Percentiles rank a stretch among this genome's conserved stretches.
phyloP scores from a whole-genome alignment of 1,140 invertebrate species.

The Ostrea denselamellosa region DNA sequence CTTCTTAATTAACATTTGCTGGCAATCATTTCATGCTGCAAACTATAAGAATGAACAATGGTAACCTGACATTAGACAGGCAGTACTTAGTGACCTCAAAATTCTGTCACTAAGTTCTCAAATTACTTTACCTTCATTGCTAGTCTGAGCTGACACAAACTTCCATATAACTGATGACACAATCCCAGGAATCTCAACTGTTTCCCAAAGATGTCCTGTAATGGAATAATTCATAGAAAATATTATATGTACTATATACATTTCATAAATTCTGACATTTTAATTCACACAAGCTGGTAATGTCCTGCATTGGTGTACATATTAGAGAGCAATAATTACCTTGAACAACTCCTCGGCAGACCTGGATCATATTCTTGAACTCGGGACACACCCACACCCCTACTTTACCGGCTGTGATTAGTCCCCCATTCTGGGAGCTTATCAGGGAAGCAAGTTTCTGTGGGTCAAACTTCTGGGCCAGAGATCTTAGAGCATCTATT shows the following conservation, averaged over 20 bases:
- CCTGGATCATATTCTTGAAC: constrained; percentile 69
- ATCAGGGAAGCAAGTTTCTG: constrained; percentile 67
- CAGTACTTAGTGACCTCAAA: too few species aligned
- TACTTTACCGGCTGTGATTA: constrained; percentile 64
- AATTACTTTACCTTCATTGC: constrained; percentile 72
- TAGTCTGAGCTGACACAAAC: constrained; percentile 77
- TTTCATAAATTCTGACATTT: too few species aligned
- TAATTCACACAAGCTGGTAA: too few species aligned
- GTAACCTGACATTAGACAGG: too few species aligned
- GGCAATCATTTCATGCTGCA: too few species aligned
- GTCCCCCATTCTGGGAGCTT: constrained; percentile 68
- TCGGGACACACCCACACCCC: constrained; percentile 72
- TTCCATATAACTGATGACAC: constrained; percentile 75
- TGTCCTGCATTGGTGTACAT: too few species aligned
- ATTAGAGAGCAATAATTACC: constrained; percentile 59
- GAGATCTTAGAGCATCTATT: constrained; percentile 71
- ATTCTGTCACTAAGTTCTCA: too few species aligned
- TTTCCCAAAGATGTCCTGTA: constrained; percentile 79
- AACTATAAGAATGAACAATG: too few species aligned
- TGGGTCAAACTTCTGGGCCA: constrained; percentile 71
- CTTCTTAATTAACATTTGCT: too few species aligned
- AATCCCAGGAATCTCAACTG: constrained; percentile 66
- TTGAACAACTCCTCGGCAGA: constrained; percentile 71
- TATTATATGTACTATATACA: too few species aligned
- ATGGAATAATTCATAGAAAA: too few species aligned